Evolutionary conservation across 2,113 vertebrate species (phyloP), one percentile per base, ranked within the genome.

Genomic region (Cygnus buccinator): DNA sequence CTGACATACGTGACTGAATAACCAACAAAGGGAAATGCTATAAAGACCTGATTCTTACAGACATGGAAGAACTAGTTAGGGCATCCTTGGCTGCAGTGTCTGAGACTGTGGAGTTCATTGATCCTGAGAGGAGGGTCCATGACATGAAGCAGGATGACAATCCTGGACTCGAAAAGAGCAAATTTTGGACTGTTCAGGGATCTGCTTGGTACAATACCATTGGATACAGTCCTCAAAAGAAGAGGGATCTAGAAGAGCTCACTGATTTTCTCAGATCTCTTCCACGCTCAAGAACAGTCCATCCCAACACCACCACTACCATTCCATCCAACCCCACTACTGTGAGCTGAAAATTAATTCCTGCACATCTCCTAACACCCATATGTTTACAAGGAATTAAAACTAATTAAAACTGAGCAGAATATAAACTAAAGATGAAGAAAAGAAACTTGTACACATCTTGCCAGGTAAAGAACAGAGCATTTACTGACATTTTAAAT

Each of bases 1-100:
- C n/a, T 81, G 50, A 48, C 0, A 1, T 3, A 3, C 14, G 26
- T n/a, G 26, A 57, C 1, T 20, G 10, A 77, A 57, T 7, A 76
- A 25, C 31, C 66, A 25, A 43, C 19, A 75, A 33, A 10, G 12
- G 6, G 3, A 85, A 81, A 72, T 21, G 4, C 7, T 55, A 33
- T 1, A 4, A 68, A 44, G 8, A 66, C 13, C 6, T 3, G 3
- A n/a, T 77, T 68, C 25, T 44, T 73, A 50, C 13, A 87, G 48
- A 11, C 41, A 55, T 20, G 57, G 10, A 85, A 78, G 35, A 70
- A 61, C 10, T 50, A 18, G 21, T 57, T 73, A 67, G 12, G 19
- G 41, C 26, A 93, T n/a, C 21, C 23, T 44, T 11, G 72, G 37
- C 26, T 58, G 43, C 63, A 80, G 26, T 8, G 4, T 37, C 48